Conservation (phyloP, 1,140 invertebrate genomes). For the Vollenhovia emeryi region DNA sequence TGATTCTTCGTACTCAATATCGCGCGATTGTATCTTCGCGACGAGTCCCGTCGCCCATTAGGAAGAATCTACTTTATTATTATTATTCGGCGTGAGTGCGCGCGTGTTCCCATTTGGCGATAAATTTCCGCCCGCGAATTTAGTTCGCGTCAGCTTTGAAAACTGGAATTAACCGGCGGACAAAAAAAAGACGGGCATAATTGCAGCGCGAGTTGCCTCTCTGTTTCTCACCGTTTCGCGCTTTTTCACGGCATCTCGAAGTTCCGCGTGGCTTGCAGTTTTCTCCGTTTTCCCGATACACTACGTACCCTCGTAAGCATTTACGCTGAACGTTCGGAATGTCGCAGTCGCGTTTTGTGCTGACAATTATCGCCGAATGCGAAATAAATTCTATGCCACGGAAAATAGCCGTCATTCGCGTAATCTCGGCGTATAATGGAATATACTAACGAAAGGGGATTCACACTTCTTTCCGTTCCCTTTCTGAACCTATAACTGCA, state of each 20-base stretch:
- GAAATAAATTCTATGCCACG: slow-evolving; percentile 18
- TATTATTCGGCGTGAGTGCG: slow-evolving; percentile 30
- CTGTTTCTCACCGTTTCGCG: slow-evolving; percentile 26
- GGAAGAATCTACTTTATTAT: slow-evolving; percentile 40
- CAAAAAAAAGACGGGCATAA: slow-evolving; percentile 62
- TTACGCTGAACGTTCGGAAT: slow-evolving; percentile 60
- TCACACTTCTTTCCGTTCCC: not conserved
- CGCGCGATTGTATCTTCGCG: not conserved
- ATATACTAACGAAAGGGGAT: not conserved
- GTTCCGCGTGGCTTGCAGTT: slow-evolving; percentile 52
- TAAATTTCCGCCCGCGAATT: slow-evolving; percentile 56
- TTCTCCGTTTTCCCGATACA: slow-evolving; percentile 40
- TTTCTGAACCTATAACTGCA: not conserved
- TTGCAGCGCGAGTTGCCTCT: slow-evolving; percentile 49
- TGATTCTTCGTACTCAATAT: slow-evolving; percentile 5
- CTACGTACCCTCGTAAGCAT: slow-evolving; percentile 56
- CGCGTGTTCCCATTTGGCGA: slow-evolving; percentile 24
- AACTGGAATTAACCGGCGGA: slow-evolving; percentile 62
- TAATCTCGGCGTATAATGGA: slow-evolving; percentile 1
- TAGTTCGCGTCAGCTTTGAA: slow-evolving; percentile 56
- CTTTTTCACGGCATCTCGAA: slow-evolving; percentile 31
- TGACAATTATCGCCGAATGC: slow-evolving; percentile 32
- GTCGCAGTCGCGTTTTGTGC: slow-evolving; percentile 47
- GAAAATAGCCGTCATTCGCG: not conserved
- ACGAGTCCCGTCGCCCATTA: not conserved